Conservation (phyloP, 2,888 invertebrate genomes). For the Lysandra bellargus region DNA sequence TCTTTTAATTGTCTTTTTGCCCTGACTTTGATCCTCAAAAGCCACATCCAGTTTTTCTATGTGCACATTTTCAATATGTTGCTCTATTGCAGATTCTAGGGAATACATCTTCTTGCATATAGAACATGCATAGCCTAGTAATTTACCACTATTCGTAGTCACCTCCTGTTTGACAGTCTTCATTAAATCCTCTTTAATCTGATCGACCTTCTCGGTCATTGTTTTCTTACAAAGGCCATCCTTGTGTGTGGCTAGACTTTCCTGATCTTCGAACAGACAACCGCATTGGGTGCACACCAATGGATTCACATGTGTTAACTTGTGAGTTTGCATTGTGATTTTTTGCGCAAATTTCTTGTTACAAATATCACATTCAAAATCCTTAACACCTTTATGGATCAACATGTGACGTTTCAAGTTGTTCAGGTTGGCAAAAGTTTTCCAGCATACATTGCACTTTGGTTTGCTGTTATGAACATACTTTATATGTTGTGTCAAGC, state of each 20-base stretch:
- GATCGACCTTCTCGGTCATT: conserved; percentile 48
- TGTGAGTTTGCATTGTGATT: conserved; percentile 75
- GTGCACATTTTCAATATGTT: conserved; percentile 68
- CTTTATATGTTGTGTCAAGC: conserved; percentile 73
- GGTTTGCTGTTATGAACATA: conserved; percentile 71
- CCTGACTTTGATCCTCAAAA: conserved; percentile 55
- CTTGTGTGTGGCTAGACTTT: conserved; percentile 53
- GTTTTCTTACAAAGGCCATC: conserved; percentile 58
- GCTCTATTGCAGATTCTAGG: conserved; percentile 66
- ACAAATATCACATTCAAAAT: conserved; percentile 75
- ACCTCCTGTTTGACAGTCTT: conserved; percentile 70
- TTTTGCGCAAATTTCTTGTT: conserved; percentile 72
- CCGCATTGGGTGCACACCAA: conserved; percentile 66
- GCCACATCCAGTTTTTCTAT: conserved; percentile 62
- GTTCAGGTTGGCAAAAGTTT: conserved; percentile 75
- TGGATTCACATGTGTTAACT: conserved; percentile 66
- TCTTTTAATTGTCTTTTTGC: conserved; percentile 56
- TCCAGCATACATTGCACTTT: conserved; percentile 63
- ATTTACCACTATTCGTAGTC: conserved; percentile 64
- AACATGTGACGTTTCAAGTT: conserved; percentile 76
- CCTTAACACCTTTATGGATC: conserved; percentile 69
- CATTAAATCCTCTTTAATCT: conserved; percentile 67
- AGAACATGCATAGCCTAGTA: conserved; percentile 70
- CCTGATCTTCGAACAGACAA: conserved; percentile 57
- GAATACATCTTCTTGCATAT: conserved; percentile 76